A percentile compares a stretch with the other conserved stretches of the same genome.
Conservation (phyloP, 1,140 invertebrate genomes). For the Agrypnia vestita region DNA sequence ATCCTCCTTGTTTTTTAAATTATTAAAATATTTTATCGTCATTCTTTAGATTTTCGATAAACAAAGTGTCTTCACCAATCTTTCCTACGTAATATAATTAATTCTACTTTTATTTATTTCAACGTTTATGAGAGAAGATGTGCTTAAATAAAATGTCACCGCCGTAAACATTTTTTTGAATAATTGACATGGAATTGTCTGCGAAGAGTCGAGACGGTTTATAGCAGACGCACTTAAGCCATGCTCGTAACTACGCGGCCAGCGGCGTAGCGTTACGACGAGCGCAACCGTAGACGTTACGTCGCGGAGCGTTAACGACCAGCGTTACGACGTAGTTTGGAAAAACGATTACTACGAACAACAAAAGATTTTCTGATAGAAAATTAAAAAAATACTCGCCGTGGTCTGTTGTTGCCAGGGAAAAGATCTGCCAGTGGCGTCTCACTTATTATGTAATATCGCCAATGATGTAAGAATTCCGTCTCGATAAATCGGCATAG, state of each 20-base stretch:
- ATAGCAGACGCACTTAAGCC: constrained; percentile 6
- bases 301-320: constrained; percentile 40
- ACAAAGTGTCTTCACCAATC: background rate
- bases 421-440: background rate
- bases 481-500: background rate
- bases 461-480: background rate
- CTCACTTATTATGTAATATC: background rate
- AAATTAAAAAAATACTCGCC: background rate
- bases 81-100: background rate
- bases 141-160: background rate
- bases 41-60: background rate
- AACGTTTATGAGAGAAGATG: too few relatives aligned
- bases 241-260: constrained; percentile 7
- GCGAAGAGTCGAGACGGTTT: constrained; percentile 42
- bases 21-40: too few relatives aligned
- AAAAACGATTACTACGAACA: constrained; percentile 39
- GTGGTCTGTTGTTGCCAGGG: too few relatives aligned
- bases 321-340: constrained; percentile 43
- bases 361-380: background rate
- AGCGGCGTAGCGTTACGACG: constrained; percentile 15
- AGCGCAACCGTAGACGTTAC: constrained; percentile 6
- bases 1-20: too few relatives aligned
- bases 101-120: background rate
- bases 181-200: constrained; percentile 24
- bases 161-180: background rate